Evolutionary conservation across 2,888 invertebrate species (phyloP).

Genomic region (Eupithecia subumbrata): DNA sequence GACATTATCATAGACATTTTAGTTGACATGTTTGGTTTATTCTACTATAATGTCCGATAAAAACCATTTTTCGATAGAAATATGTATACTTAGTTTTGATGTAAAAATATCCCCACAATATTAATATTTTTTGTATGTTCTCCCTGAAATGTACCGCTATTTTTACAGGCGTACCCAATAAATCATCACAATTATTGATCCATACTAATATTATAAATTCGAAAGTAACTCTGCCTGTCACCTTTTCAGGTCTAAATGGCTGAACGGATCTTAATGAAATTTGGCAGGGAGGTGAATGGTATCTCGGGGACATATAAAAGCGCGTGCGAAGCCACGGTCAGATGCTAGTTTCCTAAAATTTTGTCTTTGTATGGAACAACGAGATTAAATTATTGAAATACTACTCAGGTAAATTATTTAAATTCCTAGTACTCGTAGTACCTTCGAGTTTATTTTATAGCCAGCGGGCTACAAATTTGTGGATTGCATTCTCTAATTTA

Average conservation of each 20-base stretch:
- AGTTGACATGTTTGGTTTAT: background rate
- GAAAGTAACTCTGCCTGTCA: no score
- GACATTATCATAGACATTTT: background rate
- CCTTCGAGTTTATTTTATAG: background rate
- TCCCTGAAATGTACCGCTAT: background rate
- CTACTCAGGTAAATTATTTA: background rate
- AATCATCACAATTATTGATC: background rate
- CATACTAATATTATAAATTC: no score
- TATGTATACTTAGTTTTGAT: background rate
- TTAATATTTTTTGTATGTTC: background rate
- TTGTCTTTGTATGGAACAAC: background rate
- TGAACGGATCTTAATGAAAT: no score
- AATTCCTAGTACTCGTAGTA: background rate
- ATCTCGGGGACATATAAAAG: no score
- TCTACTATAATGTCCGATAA: background rate
- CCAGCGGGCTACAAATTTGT: slow-evolving; percentile 17
- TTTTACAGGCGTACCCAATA: background rate
- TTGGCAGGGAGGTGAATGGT: no score
- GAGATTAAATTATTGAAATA: background rate
- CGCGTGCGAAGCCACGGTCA: no score
- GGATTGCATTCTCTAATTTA: slow-evolving; percentile 46
- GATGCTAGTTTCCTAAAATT: background rate
- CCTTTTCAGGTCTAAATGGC: no score
- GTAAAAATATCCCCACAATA: no score
- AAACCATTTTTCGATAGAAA: background rate